These are phyloP conservation scores for Megaustenia siamemsis DNA, from an alignment of 2,888 invertebrate species.

Conservation along the genomic window DNA sequence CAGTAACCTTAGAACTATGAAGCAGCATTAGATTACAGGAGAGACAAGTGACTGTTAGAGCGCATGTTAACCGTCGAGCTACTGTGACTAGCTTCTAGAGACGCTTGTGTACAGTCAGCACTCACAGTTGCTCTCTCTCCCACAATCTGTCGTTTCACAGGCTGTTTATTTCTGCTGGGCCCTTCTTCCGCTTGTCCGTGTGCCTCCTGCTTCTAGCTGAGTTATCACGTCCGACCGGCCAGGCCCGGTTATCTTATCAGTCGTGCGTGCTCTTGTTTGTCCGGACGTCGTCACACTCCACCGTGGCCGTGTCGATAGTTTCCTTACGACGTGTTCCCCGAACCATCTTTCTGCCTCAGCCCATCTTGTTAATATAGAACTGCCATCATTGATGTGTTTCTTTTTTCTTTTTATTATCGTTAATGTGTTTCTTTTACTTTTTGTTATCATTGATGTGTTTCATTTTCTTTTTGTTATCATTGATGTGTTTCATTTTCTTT, in stretches of 20 bases:
- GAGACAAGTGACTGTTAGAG: no score
- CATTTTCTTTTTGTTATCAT: no score
- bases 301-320: constrained; percentile 21
- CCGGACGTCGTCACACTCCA: background rate
- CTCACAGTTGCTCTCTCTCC: no score
- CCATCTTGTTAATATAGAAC: no score
- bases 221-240: constrained; percentile 29
- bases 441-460: no score
- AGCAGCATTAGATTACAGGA: no score
- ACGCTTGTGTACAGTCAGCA: no score
- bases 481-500: no score
- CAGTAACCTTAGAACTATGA: no score
- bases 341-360: no score
- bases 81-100: no score
- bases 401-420: background rate
- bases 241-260: constrained; percentile 42
- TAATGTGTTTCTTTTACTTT: background rate
- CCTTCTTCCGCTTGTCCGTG: background rate
- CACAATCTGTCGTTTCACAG: background rate
- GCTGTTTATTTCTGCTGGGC: background rate
- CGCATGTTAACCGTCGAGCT: no score
- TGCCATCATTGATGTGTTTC: background rate
- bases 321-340: constrained; percentile 2
- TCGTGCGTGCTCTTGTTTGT: constrained; percentile 37
- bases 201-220: background rate